phyloP scores from a whole-genome alignment of 2,113 vertebrate genomes.

The Bambusicola thoracicus region DNA sequence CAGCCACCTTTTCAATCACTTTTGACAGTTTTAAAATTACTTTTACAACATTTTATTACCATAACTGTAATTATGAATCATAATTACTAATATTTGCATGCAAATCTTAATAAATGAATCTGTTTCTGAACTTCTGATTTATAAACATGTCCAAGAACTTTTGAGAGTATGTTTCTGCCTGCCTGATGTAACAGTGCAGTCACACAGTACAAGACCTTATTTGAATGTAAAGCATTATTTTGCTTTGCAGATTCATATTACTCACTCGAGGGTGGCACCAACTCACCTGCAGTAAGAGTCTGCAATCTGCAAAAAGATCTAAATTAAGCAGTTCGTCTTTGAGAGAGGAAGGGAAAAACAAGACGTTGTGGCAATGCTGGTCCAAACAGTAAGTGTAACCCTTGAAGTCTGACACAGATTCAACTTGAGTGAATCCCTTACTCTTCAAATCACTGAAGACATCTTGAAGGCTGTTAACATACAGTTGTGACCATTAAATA shows the following conservation, averaged over 20 bases:
- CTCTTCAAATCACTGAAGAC: conserved; percentile 77
- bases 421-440: conserved; percentile 82
- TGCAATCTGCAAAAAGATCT: conserved; percentile 81
- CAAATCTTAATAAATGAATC: background rate
- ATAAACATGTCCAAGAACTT: background rate
- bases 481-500: conserved; percentile 23
- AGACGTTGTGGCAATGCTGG: conserved; percentile 83
- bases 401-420: conserved; percentile 76
- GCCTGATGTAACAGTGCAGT: background rate
- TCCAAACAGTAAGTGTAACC: conserved; percentile 84
- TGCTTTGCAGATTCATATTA: background rate
- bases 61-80: background rate
- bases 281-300: conserved; percentile 90
- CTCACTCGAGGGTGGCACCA: background rate
- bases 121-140: background rate
- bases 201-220: background rate
- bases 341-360: conserved; percentile 85
- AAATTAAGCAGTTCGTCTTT: conserved; percentile 81
- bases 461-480: conserved; percentile 82
- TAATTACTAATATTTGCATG: background rate
- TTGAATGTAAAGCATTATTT: background rate
- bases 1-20: background rate
- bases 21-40: background rate
- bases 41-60: background rate
- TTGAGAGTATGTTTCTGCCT: background rate